Base-by-base conservation (phyloP, 2,113 vertebrate species). In the Mesoclemmys tuberculata region DNA sequence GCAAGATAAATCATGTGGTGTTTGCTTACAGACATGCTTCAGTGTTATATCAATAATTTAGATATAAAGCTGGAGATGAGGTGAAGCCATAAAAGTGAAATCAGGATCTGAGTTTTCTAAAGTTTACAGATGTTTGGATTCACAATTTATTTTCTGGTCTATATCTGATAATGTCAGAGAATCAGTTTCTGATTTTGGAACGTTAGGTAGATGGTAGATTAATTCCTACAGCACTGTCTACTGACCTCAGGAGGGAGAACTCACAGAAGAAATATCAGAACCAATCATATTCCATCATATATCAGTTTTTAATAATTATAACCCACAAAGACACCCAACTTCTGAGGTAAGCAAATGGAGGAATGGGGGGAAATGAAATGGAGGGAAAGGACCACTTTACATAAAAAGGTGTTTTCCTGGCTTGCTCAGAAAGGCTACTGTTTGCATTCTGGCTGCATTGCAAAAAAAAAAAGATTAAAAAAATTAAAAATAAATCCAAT, bases 161-260 rank as follows among this genome's bases (percentile, higher is more conserved):
- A 0, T 93, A 91, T 91, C 79, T 58, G 81, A 77, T 81, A 95
- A 85, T 38, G 75, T 8, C 56, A 41, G 75, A 93, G 56, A 58
- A 58, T 85, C 93, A 91, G 77, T 90, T 93, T 84, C 86, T 87
- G 27, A 93, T 83, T 80, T 61, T 31, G 81, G 68, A 94, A 71
- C 55, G n/a, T 90, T 85, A 44, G 10, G 29, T 82, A 87, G 88
- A 96, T 93, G 44, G 82, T 95, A 85, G 80, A 41, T 71, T 64
- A 41, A 93, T 96, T 93, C 84, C 91, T 94, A 93, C 87, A 35
- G 29, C 77, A 82, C 81, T 82, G 41, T 80, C 91, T 97, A 90
- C 87, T 82, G 90, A 89, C 94, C 87, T 96, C 91, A 95, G 71
- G 71, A 85, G 56, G 11, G 26, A 29, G 24, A 58, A 52, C 51